These are phyloP conservation scores for Sarotherodon lohbergeri DNA, from an alignment of 2,113 vertebrate genomes.

Conservation along the genomic window DNA sequence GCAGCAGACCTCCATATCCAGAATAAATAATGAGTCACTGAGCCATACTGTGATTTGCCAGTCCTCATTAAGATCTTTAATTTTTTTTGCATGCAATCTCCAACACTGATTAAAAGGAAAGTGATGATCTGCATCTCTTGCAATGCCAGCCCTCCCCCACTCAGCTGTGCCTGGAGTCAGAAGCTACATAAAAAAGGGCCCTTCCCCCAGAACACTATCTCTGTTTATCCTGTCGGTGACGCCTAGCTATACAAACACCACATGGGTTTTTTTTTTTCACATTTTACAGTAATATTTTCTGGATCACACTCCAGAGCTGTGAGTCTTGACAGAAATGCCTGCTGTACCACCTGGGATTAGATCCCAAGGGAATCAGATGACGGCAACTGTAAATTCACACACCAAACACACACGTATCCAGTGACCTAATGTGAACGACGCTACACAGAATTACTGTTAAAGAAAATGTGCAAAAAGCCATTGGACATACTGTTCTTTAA, in stretches of 20 bases:
- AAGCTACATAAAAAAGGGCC: conserved; percentile 23
- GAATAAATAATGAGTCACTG: conserved; percentile 21
- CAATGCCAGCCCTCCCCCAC: not conserved
- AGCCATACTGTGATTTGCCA: conserved; percentile 34
- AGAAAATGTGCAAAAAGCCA: not conserved
- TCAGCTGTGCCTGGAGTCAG: conserved; percentile 40
- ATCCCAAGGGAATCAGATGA: not conserved
- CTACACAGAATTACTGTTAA: not conserved
- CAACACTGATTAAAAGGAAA: conserved; percentile 54
- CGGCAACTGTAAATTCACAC: not conserved
- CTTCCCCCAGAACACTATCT: conserved; percentile 15
- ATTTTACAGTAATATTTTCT: not conserved
- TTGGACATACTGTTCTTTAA: not conserved
- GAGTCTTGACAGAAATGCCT: not conserved
- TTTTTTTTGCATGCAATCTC: conserved; percentile 16
- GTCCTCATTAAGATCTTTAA: conserved; percentile 44
- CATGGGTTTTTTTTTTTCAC: rapidly evolving
- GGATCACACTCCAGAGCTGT: not conserved
- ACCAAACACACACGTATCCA: not conserved
- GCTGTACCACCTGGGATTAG: not conserved
- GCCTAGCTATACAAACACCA: not conserved
- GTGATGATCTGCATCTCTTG: conserved; percentile 19
- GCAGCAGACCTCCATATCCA: conserved; percentile 5
- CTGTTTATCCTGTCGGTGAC: not conserved
- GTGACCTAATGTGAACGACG: not conserved